Evolutionary conservation across 2,113 vertebrate genomes (phyloP).

Genomic region (Cavia porcellus): DNA sequence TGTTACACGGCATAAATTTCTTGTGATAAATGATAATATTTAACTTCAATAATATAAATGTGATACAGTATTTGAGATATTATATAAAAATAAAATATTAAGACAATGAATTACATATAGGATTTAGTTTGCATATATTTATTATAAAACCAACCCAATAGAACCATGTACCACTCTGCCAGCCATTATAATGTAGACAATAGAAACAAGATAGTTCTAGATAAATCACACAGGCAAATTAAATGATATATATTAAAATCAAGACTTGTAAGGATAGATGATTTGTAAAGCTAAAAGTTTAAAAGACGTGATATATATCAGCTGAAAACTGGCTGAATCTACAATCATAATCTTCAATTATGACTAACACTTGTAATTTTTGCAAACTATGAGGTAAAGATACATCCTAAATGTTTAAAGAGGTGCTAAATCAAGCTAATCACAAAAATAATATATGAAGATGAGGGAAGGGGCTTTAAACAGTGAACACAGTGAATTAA

Average conservation of each 20-base stretch:
- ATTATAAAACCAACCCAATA: background rate
- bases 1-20: background rate
- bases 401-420: background rate
- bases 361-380: background rate
- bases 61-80: background rate
- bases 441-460: background rate
- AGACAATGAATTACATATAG: background rate
- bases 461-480: background rate
- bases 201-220: background rate
- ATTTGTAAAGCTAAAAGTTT: conserved; percentile 34
- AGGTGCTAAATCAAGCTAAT: background rate
- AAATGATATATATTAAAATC: conserved; percentile 17
- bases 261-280: conserved; percentile 12
- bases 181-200: background rate
- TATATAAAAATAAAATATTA: conserved; percentile 15
- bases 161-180: background rate
- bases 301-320: conserved; percentile 5
- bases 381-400: background rate
- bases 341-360: conserved; percentile 11
- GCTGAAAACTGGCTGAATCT: background rate
- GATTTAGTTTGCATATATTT: background rate
- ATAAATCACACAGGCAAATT: conserved; percentile 23
- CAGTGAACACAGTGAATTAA: background rate
- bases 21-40: background rate
- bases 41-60: background rate